Evolutionary conservation across 2,113 vertebrate species (phyloP), one percentile per base, ranked within the genome.

Genomic region (Alosa alosa): DNA sequence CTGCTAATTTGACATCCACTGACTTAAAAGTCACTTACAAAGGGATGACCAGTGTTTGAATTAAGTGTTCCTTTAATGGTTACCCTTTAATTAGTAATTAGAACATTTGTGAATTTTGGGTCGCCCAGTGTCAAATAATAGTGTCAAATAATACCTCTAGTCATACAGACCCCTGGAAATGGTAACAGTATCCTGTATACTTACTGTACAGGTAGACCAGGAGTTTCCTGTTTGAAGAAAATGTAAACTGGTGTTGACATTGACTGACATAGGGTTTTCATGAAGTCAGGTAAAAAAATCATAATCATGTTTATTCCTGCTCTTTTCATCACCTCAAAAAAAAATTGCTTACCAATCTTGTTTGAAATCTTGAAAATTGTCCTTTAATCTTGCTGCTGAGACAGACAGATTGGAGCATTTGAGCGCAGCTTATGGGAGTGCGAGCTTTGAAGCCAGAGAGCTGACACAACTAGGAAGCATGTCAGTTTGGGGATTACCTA

Each of bases 401-500:
- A 46, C 83, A 47, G 78, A 64, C 83, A 84, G 13, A 45, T 45
- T 10, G 13, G 10, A 39, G 82, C 36, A 81, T 41, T 57, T 84
- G 57, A 47, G 64, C 45, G 46, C 39, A 44, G 50, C 82, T 82
- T 13, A 22, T 1, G 57, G 55, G 81, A 75, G 82, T 78, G 13
- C 20, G 52, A 55, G 64, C 60, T 84, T 41, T 82, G 25, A 84
- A 68, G 64, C 81, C 78, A 60, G 60, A 39, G n/a, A 22, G 3
- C 50, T 83, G 85, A 84, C 81, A 86, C n/a, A 44, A 78, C 49
- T 57, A 81, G 84, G 84, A 87, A 85, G 82, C 75, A 82, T 89
- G 88, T 89, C 84, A 84, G 84, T 31, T 68, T 55, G n/a, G 68
- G 82, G 57, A 78, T 83, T 17, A 49, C 57, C 82, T 81, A 44